phyloP scores from a whole-genome alignment of 1,140 invertebrate species.

The Trinorchestia longiramus region DNA sequence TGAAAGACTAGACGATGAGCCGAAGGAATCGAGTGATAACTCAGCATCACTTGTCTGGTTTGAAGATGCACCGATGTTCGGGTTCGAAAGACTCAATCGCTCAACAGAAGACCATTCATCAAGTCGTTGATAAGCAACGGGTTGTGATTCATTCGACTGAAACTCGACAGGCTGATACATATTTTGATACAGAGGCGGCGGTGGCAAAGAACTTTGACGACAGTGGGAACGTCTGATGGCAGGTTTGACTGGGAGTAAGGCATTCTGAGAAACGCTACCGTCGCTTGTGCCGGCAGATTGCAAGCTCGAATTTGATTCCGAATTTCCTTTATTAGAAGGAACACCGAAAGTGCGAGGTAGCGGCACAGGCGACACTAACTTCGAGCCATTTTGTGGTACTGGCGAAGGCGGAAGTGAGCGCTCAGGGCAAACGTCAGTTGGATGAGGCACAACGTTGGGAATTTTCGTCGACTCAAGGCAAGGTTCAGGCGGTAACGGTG shows the following conservation, averaged over 20 bases:
- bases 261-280: constrained; percentile 18
- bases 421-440: neutral
- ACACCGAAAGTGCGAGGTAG: neutral
- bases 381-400: neutral
- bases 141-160: constrained; percentile 1
- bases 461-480: neutral
- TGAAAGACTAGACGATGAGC: constrained; percentile 7
- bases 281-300: neutral
- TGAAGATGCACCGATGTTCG: constrained; percentile 21
- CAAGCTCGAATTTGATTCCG: neutral
- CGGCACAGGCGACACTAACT: neutral
- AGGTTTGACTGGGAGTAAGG: constrained; percentile 9
- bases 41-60: constrained; percentile 31
- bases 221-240: constrained; percentile 29
- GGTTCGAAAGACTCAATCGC: constrained; percentile 38
- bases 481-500: constrained; percentile 1
- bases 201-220: constrained; percentile 29
- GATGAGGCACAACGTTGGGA: neutral
- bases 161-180: constrained; percentile 37
- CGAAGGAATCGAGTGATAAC: neutral
- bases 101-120: constrained; percentile 45
- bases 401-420: constrained; percentile 1
- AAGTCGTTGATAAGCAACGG: neutral
- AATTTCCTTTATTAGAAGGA: neutral
- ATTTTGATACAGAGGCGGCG: constrained; percentile 39